Conservation (phyloP, 1,140 invertebrate species). For the Caenorhabditis brenneri region DNA sequence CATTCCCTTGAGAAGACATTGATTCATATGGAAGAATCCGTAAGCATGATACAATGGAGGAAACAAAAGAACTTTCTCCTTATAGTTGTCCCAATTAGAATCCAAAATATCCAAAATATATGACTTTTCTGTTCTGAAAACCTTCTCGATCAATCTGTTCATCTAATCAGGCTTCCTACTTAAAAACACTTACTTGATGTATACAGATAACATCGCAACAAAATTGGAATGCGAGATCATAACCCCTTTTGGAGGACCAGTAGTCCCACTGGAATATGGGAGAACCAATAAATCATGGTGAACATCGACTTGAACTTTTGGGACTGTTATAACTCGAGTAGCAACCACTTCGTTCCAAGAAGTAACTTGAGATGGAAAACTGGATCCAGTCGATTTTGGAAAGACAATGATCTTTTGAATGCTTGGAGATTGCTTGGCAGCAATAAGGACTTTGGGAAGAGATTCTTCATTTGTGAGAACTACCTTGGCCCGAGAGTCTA, state of each 20-base stretch:
- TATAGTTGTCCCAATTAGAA: constrained; percentile 46
- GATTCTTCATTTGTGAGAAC: constrained; percentile 50
- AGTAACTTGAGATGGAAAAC: constrained; percentile 29
- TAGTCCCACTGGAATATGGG: constrained; percentile 71
- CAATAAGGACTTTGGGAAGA: constrained; percentile 47
- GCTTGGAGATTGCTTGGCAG: constrained; percentile 43
- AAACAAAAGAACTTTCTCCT: constrained; percentile 51
- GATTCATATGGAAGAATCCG: constrained; percentile 45
- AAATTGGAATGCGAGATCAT: constrained; percentile 74
- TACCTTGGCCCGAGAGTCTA: constrained; percentile 49
- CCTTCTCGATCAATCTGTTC: too few relatives aligned
- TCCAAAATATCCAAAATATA: constrained; percentile 35
- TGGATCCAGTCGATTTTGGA: background rate
- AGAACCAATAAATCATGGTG: constrained; percentile 56
- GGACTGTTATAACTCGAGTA: constrained; percentile 16
- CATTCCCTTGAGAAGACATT: constrained; percentile 35
- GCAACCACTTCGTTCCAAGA: constrained; percentile 30
- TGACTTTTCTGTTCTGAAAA: constrained; percentile 17
- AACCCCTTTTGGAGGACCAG: constrained; percentile 73
- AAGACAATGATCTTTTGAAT: constrained; percentile 49
- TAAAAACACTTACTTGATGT: constrained; percentile 40
- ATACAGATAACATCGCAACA: constrained; percentile 75
- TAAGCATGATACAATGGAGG: constrained; percentile 59
- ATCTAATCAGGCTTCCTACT: too few relatives aligned
- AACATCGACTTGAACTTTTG: constrained; percentile 46